Percentiles rank a stretch among this genome's conserved stretches.
These are phyloP conservation scores for Agapornis roseicollis DNA, from an alignment of 2,113 vertebrate species.

Conservation along the genomic window DNA sequence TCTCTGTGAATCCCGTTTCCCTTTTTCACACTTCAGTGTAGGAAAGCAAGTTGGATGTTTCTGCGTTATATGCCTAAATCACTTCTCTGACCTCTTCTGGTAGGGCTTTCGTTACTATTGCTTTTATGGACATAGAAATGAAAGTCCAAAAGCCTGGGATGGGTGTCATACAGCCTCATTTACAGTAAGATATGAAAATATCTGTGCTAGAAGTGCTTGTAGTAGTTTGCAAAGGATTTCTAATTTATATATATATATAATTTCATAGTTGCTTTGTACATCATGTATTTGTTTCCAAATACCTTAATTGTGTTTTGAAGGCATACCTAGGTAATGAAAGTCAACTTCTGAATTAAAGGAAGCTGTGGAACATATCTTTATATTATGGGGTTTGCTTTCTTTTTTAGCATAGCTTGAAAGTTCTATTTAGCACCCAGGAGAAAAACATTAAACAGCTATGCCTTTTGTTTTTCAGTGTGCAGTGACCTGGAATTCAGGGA, in stretches of 20 bases:
- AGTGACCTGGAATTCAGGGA: constrained; percentile 89
- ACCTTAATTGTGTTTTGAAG: not conserved
- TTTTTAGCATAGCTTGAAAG: not conserved
- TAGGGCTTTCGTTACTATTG: not conserved
- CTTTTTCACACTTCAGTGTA: not conserved
- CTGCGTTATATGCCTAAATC: not conserved
- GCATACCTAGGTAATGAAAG: not conserved
- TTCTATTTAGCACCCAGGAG: not conserved
- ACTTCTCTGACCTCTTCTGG: not conserved
- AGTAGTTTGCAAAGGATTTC: not conserved
- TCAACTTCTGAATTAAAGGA: not conserved
- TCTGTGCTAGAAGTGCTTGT: not conserved
- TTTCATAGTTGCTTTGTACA: not conserved
- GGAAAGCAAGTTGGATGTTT: not conserved
- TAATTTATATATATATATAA: not conserved
- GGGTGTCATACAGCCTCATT: not conserved
- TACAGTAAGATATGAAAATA: not conserved
- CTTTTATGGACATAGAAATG: not conserved
- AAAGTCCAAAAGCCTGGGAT: not conserved
- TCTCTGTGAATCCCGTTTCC: not conserved
- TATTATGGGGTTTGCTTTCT: not conserved
- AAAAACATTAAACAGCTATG: not conserved
- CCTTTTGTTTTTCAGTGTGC: constrained; percentile 80
- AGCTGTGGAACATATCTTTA: not conserved
- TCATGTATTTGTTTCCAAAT: not conserved